Evolutionary conservation across 1,140 invertebrate species (phyloP), one percentile per base, ranked within the genome.

Genomic region (Dermatophagoides farinae): DNA sequence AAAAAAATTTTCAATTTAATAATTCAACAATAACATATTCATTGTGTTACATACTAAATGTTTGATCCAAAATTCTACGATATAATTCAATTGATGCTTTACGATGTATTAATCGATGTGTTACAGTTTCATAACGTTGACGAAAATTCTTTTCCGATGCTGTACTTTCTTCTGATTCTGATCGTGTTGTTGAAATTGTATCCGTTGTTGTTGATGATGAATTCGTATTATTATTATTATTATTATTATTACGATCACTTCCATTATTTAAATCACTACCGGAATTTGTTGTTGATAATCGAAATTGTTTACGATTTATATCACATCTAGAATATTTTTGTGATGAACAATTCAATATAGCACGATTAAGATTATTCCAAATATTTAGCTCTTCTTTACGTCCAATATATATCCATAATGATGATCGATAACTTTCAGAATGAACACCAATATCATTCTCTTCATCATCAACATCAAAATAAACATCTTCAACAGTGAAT

Each of bases 81-180:
- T 89, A 89, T 79, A 90, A 85, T 72, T 92, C 87, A 16, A 87
- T 79, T 67, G 84, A 88, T n/a, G 85, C 86, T 70, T 88, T 86
- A 60, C 88, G 76, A 72, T 92, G 88, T 0, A 92, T 84, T 74
- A 92, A 82, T 49, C 87, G 77, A 72, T 88, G 87, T 8, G 87
- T 86, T 41, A 88, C 79, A 10, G 83, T 82, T 64, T 88, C 84
- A 68, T 89, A 91, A 62, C 82, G 82, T 69, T 86, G 82, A 57
- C 80, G 78, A 70, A 92, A 92, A 64, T 83, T 83, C 62, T 81
- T 81, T 69, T 93, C 88, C 1, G 86, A 89, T 55, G 83, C 80
- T 0, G 88, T 92, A 1, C 86, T 87, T 51, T 85, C 79, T 10
- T 53, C 57, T 10, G 64, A 65, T 12, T 65, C 62, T 1, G 62